phyloP scores from a whole-genome alignment of 2,888 invertebrate species.

The Phyllotreta striolata region DNA sequence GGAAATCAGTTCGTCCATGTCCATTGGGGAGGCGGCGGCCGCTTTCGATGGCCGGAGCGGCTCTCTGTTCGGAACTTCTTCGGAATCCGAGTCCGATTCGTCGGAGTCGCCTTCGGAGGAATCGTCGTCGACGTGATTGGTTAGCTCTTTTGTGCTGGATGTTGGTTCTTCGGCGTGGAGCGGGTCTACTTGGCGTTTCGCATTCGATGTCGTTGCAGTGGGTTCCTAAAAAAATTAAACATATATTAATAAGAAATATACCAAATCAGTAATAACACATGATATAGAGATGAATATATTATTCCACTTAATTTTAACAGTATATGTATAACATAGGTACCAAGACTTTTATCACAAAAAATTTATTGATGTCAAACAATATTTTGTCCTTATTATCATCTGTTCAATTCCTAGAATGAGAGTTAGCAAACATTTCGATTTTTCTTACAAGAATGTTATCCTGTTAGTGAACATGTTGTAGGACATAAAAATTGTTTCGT shows the following conservation, averaged over 20 bases:
- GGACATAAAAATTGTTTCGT: no score
- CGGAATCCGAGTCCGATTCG: conserved; percentile 27
- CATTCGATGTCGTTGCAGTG: conserved; percentile 33
- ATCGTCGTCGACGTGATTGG: conserved; percentile 39
- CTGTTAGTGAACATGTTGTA: neutral
- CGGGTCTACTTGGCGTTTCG: conserved; percentile 45
- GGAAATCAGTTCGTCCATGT: conserved; percentile 83
- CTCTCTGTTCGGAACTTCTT: conserved; percentile 61
- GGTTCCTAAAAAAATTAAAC: conserved; percentile 46
- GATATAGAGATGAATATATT: no score
- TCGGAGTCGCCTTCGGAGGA: conserved; percentile 43
- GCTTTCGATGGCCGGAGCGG: neutral
- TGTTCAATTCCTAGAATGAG: no score
- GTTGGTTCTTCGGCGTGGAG: conserved; percentile 34
- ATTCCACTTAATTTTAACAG: no score
- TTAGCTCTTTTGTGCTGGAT: conserved; percentile 41
- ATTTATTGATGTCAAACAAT: no score
- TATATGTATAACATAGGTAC: no score
- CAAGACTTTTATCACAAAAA: no score
- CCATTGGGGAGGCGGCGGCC: conserved; percentile 65
- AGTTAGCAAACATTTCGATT: neutral
- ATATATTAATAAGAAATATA: conserved; percentile 11
- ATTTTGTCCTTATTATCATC: no score
- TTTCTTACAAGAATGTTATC: neutral
- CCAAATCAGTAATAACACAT: no score